A percentile compares a stretch with the other conserved stretches of the same genome.
Conservation (phyloP, 2,113 vertebrate genomes). For the Amblyornis subalaris region DNA sequence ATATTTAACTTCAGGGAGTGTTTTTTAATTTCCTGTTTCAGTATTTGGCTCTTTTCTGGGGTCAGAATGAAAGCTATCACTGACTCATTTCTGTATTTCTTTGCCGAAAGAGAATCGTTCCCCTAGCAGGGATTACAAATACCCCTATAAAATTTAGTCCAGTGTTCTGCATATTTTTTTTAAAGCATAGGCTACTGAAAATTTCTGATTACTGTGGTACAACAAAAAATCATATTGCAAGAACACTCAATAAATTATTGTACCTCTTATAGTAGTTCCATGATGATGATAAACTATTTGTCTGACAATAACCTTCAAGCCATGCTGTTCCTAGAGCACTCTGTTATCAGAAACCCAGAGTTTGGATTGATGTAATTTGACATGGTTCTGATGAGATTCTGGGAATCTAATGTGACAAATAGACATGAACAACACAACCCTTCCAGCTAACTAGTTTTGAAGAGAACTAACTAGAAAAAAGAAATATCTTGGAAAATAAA, state of each 20-base stretch:
- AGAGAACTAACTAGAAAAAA: background rate
- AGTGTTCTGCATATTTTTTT: background rate
- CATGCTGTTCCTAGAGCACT: background rate
- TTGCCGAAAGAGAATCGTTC: background rate
- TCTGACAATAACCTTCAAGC: background rate
- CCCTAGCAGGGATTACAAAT: background rate
- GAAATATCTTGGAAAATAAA: background rate
- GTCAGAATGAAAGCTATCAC: background rate
- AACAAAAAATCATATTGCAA: background rate
- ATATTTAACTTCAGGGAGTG: background rate
- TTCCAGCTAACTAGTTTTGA: background rate
- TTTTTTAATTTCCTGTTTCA: constrained; percentile 35
- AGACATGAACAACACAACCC: background rate
- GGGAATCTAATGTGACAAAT: constrained; percentile 20
- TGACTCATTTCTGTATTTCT: background rate
- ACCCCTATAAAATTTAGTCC: background rate
- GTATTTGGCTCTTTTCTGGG: background rate
- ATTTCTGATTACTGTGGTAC: background rate
- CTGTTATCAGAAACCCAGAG: background rate
- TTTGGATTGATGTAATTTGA: constrained; percentile 25
- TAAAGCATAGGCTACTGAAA: background rate
- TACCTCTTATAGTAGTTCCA: background rate
- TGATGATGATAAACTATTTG: background rate
- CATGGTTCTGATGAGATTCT: background rate
- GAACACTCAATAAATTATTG: background rate